Percentiles rank a stretch among this genome's conserved stretches.
Evolutionary conservation across 1,140 invertebrate species (phyloP).

Genomic region (Procambarus clarkii): DNA sequence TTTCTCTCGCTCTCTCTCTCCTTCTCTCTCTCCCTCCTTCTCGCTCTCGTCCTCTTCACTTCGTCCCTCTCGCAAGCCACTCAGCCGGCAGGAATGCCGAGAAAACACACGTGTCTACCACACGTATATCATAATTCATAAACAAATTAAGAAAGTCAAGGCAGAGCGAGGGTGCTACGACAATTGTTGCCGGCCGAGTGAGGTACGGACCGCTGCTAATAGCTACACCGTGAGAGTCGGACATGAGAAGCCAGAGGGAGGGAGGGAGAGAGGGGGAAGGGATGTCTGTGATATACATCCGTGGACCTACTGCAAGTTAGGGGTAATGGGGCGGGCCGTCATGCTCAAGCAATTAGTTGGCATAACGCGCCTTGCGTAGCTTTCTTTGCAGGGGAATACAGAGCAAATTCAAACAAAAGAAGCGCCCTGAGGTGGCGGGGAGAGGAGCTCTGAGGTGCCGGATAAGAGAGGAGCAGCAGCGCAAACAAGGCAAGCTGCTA

Average conservation of each 20-base stretch:
- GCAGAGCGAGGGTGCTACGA: conserved; percentile 5
- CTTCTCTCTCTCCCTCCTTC: not conserved
- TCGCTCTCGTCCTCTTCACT: not conserved
- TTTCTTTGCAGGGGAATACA: not conserved
- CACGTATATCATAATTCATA: conserved; percentile 7
- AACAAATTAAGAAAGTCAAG: not conserved
- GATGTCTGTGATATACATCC: too few relatives aligned
- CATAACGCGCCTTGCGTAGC: not conserved
- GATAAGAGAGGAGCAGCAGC: not conserved
- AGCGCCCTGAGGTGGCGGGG: not conserved
- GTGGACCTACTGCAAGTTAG: too few relatives aligned
- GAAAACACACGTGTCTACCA: not conserved
- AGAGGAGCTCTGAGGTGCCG: not conserved
- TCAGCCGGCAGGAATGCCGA: too few relatives aligned
- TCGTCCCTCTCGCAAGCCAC: too few relatives aligned
- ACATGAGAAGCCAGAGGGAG: not conserved
- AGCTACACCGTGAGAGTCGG: not conserved
- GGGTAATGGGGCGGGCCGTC: not conserved
- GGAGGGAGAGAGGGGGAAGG: not conserved
- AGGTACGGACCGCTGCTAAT: conserved; percentile 14
- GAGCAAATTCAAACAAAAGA: not conserved
- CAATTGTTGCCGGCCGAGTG: conserved; percentile 13
- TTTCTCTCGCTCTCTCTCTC: too few relatives aligned
- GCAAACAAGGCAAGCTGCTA: not conserved
- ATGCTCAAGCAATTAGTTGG: conserved; percentile 8